phyloP scores from a whole-genome alignment of 2,888 invertebrate genomes.

The Calameuta idolon region DNA sequence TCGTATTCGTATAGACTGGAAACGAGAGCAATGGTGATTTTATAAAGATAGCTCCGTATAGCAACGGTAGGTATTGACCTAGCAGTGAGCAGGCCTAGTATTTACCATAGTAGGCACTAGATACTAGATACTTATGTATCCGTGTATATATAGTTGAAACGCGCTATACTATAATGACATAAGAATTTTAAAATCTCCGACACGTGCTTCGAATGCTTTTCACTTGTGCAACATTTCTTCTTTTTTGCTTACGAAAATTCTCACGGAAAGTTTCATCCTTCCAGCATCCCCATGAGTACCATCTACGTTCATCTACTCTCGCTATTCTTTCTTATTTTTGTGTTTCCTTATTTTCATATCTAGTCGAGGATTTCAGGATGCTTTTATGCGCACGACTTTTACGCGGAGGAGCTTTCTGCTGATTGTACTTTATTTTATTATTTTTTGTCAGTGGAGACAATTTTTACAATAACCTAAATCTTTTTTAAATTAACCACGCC shows the following conservation, averaged over 20 bases:
- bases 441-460: not conserved
- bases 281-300: not conserved
- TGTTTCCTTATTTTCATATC: not conserved
- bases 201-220: slow-evolving; percentile 14
- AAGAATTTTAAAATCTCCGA: slow-evolving; percentile 8
- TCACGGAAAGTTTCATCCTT: not conserved
- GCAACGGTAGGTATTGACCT: not conserved
- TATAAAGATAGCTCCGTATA: not conserved
- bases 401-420: not conserved
- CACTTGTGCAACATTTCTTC: slow-evolving; percentile 5
- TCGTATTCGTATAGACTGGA: not conserved
- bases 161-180: not conserved
- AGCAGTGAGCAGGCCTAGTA: not conserved
- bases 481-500: not conserved
- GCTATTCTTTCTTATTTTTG: not conserved
- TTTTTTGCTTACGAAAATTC: not conserved
- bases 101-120: not conserved
- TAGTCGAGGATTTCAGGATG: not conserved
- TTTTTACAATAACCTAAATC: not conserved
- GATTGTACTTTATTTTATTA: not conserved
- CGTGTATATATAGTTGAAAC: not conserved
- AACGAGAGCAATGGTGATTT: not conserved
- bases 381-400: not conserved
- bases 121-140: not conserved
- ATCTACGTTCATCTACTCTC: not conserved